Evolutionary conservation across 2,888 invertebrate genomes (phyloP), one percentile per base, ranked within the genome.

Genomic region (Vandiemenella viatica): DNA sequence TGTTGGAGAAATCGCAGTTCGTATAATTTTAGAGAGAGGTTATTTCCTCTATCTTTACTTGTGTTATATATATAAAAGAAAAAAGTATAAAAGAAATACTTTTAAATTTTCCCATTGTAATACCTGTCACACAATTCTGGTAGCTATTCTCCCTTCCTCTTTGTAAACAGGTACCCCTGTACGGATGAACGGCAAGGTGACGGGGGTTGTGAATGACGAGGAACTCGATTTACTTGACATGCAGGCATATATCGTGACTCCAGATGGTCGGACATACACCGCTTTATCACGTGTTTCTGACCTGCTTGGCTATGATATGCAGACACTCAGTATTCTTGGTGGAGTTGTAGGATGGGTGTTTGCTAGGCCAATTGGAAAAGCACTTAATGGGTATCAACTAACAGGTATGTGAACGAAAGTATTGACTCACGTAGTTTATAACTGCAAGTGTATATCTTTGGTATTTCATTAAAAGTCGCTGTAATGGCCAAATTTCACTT

Each of bases 301-400:
- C 4, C 69, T 74, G 15, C 70, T 92, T 23, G 93, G 91, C 3
- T 76, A 76, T 42, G 82, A 85, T 59, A 70, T 93, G 58, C 87
- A 91, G 64, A 73, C 88, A n/a, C 71, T 93, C 1, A 79, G 83
- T 58, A 77, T 87, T 4, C 68, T 97, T 20, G 90, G 90, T 1
- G 81, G 82, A 17, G 75, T 87, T 1, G 80, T 96, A 49, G 93
- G 91, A 7, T 97, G 95, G 89, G 69, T 97, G 1, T 97, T 97
- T 63, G 93, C 96, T 5, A 82, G 82, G 60, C 81, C 85, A 3
- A 67, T 78, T 20, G 77, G 79, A 38, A 69, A 73, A 7, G 83
- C 84, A 1, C 72, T 75, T 49, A 98, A 97, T 65, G 97, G 97
- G 50, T 97, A 92, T 63, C 83, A 88, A 64, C 65, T 84, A 18